Evolutionary conservation across 2,888 invertebrate genomes (phyloP), one percentile per base, ranked within the genome.

Genomic region (Aporophyla nigra): DNA sequence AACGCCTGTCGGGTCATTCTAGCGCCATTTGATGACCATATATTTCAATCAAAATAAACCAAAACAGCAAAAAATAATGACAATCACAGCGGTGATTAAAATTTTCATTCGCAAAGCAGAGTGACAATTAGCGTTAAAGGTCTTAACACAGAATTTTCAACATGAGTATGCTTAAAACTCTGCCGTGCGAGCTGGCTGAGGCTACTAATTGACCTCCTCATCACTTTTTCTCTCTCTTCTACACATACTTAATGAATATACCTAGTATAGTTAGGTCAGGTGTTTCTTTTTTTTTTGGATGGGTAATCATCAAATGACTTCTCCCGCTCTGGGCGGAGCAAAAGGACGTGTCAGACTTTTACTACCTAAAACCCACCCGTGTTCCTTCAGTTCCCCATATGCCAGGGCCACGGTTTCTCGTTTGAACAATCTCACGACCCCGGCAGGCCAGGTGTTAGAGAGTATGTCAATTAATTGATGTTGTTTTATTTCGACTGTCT

Each of bases 191-290:
- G 46, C 19, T 10, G 16, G 40, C 59, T 58, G 53, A 40, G 40
- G 53, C 12, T 33, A 76, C 76, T 69, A 78, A 78, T 78, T 71
- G 58, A 49, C 71, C 58, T 33, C 3, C 51, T 65, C 24, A n/a
- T n/a, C n/a, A n/a, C n/a, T 54, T 62, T 66, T 76, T 56, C 16
- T 43, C 24, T 46, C 61, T 16, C 10, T 27, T 5, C 10, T 46
- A 43, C 43, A 51, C 5, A 14, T 62, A 56, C 33, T 7, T 49
- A 43, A 53, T 51, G 19, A 71, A n/a, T n/a, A n/a, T n/a, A n/a
- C n/a, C 16, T 21, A 54, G 46, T 9, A 10, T n/a, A 16, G 2
- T 33, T 24, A 40, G 1, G 59, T n/a, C 16, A 10, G 27, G 24
- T n/a, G 54, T 24, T n/a, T n/a, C n/a, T n/a, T n/a, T n/a, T n/a